phyloP scores from a whole-genome alignment of 1,140 invertebrate species.

The Metopolophium dirhodum region DNA sequence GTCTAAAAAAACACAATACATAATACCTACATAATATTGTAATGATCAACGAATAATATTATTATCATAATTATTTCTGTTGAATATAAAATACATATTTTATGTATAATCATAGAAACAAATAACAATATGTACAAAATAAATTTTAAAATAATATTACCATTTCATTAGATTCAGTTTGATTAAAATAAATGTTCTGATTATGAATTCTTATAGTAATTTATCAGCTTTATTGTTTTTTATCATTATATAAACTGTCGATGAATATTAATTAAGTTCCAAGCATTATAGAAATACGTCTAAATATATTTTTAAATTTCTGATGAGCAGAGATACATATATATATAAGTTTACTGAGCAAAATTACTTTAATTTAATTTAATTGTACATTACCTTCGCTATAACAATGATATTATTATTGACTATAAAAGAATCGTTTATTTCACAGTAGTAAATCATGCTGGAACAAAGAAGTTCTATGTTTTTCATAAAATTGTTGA shows the following conservation, averaged over 20 bases:
- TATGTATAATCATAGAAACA: background rate
- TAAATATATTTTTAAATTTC: background rate
- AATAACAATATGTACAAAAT: background rate
- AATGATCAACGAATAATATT: background rate
- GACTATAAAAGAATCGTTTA: background rate
- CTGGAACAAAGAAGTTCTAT: background rate
- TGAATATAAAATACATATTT: background rate
- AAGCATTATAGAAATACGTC: background rate
- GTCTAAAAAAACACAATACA: too few species aligned
- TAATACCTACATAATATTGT: background rate
- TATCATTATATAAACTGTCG: background rate
- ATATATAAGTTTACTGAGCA: background rate
- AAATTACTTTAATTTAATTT: background rate
- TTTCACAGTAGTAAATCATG: background rate
- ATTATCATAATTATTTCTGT: background rate
- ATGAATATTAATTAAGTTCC: background rate
- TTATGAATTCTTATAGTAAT: background rate
- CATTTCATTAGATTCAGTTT: background rate
- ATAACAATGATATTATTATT: background rate
- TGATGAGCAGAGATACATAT: background rate
- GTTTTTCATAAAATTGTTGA: background rate
- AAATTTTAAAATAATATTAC: background rate
- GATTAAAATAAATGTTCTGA: background rate
- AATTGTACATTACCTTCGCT: background rate
- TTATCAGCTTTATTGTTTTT: background rate